A percentile compares a stretch with the other conserved stretches of the same genome.
Conservation (phyloP, 2,797 vertebrate species). For the Oryzias dopingdopingensis region DNA sequence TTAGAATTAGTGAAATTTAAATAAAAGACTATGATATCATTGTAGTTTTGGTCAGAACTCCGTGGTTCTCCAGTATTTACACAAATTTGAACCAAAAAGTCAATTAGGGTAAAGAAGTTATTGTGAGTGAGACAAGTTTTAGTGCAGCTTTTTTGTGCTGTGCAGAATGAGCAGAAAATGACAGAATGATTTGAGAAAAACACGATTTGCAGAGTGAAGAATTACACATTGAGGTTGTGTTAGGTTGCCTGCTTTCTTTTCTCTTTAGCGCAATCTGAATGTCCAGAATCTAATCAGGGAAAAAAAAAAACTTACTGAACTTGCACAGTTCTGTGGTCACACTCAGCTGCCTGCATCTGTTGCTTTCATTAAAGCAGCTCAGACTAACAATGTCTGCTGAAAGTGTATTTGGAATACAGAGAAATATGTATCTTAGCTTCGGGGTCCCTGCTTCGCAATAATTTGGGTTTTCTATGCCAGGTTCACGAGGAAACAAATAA, state of each 20-base stretch:
- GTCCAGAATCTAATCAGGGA: slow-evolving; percentile 19
- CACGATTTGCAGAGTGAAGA: background rate
- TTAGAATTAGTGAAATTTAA: too few species aligned
- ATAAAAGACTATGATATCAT: too few species aligned
- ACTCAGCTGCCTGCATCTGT: slow-evolving; percentile 6
- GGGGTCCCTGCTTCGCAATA: slow-evolving; percentile 38
- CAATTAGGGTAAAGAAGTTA: background rate
- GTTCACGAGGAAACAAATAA: slow-evolving; percentile 64
- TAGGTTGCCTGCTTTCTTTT: slow-evolving; percentile 15
- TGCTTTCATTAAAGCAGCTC: slow-evolving; percentile 8
- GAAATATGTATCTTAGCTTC: slow-evolving; percentile 30
- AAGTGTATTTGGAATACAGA: slow-evolving; percentile 29
- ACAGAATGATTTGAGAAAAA: slow-evolving; percentile 8
- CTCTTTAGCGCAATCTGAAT: slow-evolving; percentile 11
- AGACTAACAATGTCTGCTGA: slow-evolving; percentile 21
- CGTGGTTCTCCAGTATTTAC: too few species aligned
- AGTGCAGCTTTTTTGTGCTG: slow-evolving; percentile 3
- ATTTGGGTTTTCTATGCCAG: slow-evolving; percentile 68
- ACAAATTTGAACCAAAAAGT: too few species aligned
- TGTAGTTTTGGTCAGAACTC: too few species aligned
- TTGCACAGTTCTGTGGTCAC: slow-evolving; percentile 6
- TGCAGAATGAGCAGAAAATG: slow-evolving; percentile 8
- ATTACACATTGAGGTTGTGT: slow-evolving; percentile 4
- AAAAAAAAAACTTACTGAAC: slow-evolving; percentile 7
- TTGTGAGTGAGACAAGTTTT: slow-evolving; percentile 2